Evolutionary conservation across 2,113 vertebrate species (phyloP).

Genomic region (Dasypus novemcinctus): DNA sequence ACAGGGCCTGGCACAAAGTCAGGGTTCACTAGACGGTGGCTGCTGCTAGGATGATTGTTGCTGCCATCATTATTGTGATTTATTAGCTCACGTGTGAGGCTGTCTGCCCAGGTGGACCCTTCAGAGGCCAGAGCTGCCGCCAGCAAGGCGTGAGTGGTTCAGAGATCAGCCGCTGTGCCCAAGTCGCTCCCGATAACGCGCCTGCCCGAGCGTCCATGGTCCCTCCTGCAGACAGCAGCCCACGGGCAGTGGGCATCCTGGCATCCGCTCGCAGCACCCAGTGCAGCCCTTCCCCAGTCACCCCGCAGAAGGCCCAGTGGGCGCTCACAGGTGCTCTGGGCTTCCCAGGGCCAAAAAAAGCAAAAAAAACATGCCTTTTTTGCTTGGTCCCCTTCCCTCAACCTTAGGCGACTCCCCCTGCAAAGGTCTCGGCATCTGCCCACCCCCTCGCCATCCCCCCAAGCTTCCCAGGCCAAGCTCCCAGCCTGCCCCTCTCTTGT

Average conservation of each 20-base stretch:
- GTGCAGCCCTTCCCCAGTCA: background rate
- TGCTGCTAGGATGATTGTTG: fast-evolving
- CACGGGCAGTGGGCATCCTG: too few species aligned
- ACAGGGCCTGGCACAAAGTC: too few species aligned
- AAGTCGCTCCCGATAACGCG: background rate
- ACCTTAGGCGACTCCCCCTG: background rate
- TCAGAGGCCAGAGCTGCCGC: background rate
- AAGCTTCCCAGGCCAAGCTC: background rate
- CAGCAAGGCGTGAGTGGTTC: background rate
- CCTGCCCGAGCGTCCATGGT: background rate
- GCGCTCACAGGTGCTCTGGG: background rate
- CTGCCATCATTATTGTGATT: background rate
- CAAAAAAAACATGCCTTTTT: background rate
- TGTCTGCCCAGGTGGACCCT: background rate
- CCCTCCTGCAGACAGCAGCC: background rate
- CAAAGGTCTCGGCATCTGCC: too few species aligned
- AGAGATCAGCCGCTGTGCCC: background rate
- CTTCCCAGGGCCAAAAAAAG: background rate
- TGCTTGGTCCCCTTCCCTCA: background rate
- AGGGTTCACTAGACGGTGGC: fast-evolving
- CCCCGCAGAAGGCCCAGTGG: background rate
- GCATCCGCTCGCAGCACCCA: background rate
- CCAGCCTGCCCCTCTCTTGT: background rate
- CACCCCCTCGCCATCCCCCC: background rate
- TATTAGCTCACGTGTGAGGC: background rate